Percentiles rank a stretch among this genome's conserved stretches.
phyloP scores from a whole-genome alignment of 1,140 invertebrate species.

The Bactericera cockerelli region DNA sequence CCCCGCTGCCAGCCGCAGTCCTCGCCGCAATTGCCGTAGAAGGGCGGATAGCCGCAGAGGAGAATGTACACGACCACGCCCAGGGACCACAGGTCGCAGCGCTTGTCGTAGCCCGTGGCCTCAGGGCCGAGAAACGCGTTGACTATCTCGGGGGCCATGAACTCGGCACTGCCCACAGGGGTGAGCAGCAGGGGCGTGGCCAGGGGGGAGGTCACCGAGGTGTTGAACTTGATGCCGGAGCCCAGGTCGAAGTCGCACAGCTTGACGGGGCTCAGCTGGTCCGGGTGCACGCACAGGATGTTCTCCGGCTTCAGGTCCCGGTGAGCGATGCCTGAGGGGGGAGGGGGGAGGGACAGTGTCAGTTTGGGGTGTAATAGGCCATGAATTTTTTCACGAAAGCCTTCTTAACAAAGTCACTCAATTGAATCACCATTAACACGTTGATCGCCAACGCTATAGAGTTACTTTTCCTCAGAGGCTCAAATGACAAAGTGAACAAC shows the following conservation, averaged over 20 bases:
- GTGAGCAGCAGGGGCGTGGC: slow-evolving; percentile 82
- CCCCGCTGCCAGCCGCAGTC: slow-evolving; percentile 95
- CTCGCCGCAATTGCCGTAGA: slow-evolving; percentile 78
- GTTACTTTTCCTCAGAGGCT: too few relatives aligned
- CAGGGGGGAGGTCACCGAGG: slow-evolving; percentile 58
- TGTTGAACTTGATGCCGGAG: slow-evolving; percentile 80
- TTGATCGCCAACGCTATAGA: too few relatives aligned
- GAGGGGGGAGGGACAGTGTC: too few relatives aligned
- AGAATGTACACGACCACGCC: slow-evolving; percentile 96
- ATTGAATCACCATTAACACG: too few relatives aligned
- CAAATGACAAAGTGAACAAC: too few relatives aligned
- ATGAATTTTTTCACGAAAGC: too few relatives aligned
- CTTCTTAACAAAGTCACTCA: too few relatives aligned
- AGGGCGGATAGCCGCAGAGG: slow-evolving; percentile 93
- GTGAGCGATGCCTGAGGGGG: slow-evolving; percentile 56
- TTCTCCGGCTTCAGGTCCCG: slow-evolving; percentile 94
- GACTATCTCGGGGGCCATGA: slow-evolving; percentile 98
- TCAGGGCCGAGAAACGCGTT: slow-evolving; percentile 81
- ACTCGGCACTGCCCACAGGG: slow-evolving; percentile 92
- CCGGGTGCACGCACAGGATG: slow-evolving; percentile 79
- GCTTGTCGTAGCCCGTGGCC: slow-evolving; percentile 83
- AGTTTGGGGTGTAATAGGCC: too few relatives aligned
- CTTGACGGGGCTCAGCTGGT: slow-evolving; percentile 82
- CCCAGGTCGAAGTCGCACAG: slow-evolving; percentile 98
- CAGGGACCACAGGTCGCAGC: slow-evolving; percentile 94